Evolutionary conservation across 2,113 vertebrate species (phyloP).

Genomic region (Microcebus lehilahytsara): DNA sequence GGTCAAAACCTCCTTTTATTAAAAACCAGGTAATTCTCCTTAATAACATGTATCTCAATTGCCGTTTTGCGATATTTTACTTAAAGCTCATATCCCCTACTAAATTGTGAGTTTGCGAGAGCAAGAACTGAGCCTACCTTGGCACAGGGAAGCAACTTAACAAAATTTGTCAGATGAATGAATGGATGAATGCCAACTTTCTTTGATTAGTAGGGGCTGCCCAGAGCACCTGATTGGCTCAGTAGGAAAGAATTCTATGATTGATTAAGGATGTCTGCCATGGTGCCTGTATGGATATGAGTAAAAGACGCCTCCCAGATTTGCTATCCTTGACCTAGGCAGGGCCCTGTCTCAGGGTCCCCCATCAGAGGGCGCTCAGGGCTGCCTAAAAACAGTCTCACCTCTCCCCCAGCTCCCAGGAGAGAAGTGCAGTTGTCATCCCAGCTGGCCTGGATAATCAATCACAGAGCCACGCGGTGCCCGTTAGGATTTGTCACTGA

Average conservation of each 20-base stretch:
- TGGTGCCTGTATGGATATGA: background rate
- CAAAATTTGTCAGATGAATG: background rate
- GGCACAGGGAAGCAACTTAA: background rate
- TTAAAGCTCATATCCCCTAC: background rate
- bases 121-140: background rate
- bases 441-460: slow-evolving; percentile 71
- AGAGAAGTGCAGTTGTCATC: slow-evolving; percentile 56
- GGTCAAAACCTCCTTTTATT: background rate
- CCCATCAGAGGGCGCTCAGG: slow-evolving; percentile 14
- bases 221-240: background rate
- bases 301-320: background rate
- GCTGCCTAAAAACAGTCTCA: background rate
- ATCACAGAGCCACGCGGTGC: slow-evolving; percentile 55
- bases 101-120: background rate
- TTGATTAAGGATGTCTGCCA: slow-evolving; percentile 68
- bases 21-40: background rate
- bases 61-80: slow-evolving; percentile 24
- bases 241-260: background rate
- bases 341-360: background rate
- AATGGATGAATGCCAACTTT: slow-evolving; percentile 7
- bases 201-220: slow-evolving; percentile 37
- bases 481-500: slow-evolving; percentile 67
- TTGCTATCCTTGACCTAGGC: background rate
- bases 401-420: background rate
- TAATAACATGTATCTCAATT: background rate